These are phyloP conservation scores for Temnothorax nylanderi DNA, from an alignment of 1,140 invertebrate genomes.

Conservation along the genomic window DNA sequence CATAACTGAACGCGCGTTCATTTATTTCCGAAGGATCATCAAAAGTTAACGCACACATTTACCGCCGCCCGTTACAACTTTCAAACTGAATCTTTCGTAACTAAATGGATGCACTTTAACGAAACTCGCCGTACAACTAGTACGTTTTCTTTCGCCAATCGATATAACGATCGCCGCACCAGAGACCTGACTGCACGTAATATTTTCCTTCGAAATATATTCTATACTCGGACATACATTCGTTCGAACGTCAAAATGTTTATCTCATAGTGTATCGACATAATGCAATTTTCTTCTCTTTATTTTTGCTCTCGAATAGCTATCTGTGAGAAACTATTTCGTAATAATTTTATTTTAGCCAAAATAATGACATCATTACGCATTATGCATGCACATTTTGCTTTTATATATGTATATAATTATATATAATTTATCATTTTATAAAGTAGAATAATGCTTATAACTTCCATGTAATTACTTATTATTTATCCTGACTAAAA, in stretches of 20 bases:
- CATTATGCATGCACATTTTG: not conserved
- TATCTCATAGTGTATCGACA: not conserved
- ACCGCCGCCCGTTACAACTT: slow-evolving; percentile 35
- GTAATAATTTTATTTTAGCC: not conserved
- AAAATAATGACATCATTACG: not conserved
- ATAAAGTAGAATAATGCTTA: not conserved
- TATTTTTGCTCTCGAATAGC: not conserved
- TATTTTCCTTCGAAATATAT: slow-evolving; percentile 43
- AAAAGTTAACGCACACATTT: slow-evolving; percentile 61
- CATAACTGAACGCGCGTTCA: slow-evolving; percentile 31
- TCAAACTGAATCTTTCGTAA: slow-evolving; percentile 26
- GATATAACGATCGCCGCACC: slow-evolving; percentile 5
- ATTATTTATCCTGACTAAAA: not conserved
- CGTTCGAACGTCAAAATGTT: not conserved
- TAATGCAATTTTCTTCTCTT: not conserved
- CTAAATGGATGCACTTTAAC: slow-evolving; percentile 12
- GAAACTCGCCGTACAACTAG: slow-evolving; percentile 9
- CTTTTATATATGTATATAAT: not conserved
- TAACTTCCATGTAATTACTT: slow-evolving; percentile 13
- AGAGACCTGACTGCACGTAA: slow-evolving; percentile 14
- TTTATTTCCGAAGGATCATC: slow-evolving; percentile 56
- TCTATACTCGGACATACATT: not conserved
- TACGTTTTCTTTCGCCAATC: slow-evolving; percentile 4
- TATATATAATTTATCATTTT: not conserved
- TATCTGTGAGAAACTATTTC: not conserved